Base-by-base conservation (phyloP, 1,140 invertebrate species). In the Leucophenga varia region DNA sequence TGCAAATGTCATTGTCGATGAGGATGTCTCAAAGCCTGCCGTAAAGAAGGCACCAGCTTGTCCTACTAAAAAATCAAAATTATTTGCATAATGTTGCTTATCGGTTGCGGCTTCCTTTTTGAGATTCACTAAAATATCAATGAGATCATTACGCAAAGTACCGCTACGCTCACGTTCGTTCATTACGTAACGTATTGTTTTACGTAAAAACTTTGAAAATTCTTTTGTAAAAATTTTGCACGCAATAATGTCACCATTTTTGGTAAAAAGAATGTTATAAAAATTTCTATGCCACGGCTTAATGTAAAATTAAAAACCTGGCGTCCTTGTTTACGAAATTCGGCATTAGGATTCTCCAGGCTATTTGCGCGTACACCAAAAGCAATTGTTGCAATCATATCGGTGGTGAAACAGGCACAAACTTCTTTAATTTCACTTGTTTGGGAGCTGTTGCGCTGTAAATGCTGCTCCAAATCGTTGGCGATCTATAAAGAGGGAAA, bases 11-110 rank as follows among this genome's bases (percentile, higher is more conserved):
- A 91, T 78, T 3, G 82, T 79, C 8, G 81, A 82, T 2, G 86
- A 84, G 0, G 86, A 86, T 0, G 89, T 90, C 67, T 90, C 88
- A 48, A 84, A 86, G 2, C 87, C 85, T 38, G 86, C 87, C 3
- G 82, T 65, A 46, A 87, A 85, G 56, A 89, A 88, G 2, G 82
- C 77, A 17, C 84, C 81, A 0, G 79, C 81, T 64, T 86, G 84
- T 7, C 84, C 80, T 12, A 83, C 73, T 68, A 85, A 81, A 41
- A 75, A 60, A 50, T 82, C 76, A 34, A 16, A 30, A 18, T 39
- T 21, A 10, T 42, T 10, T 6, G 18, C 19, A n/a, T 22, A 36
- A 42, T 37, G 45, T 4, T 39, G 38, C 18, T 49, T 47, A 31
- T 49, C 47, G 6, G 43, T 45, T 34, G 50, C 47, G 9, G 55